A percentile compares a stretch with the other conserved stretches of the same genome.
Evolutionary conservation across 2,113 vertebrate genomes (phyloP).

Genomic region (Paedocypris sp.): DNA sequence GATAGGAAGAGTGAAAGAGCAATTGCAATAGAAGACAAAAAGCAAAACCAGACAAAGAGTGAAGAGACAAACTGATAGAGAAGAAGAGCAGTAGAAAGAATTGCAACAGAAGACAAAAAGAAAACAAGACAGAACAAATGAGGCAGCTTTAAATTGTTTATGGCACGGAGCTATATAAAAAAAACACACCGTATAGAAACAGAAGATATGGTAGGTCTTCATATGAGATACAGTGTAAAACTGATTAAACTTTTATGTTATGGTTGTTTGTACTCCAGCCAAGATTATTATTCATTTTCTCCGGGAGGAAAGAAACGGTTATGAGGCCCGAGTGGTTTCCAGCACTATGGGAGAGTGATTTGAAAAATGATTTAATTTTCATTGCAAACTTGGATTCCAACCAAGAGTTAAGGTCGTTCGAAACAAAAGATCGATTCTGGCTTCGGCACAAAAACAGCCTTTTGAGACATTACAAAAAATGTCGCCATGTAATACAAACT

Average conservation of each 20-base stretch:
- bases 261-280: background rate
- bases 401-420: background rate
- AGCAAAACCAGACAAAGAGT: too few species aligned
- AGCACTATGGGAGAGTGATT: background rate
- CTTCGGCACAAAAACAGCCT: background rate
- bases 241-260: background rate
- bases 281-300: background rate
- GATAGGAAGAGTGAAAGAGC: too few species aligned
- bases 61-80: too few species aligned
- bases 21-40: too few species aligned
- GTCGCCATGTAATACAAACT: background rate
- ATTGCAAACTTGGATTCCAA: background rate
- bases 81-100: too few species aligned
- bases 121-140: too few species aligned
- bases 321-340: background rate
- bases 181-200: background rate
- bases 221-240: too few species aligned
- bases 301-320: background rate
- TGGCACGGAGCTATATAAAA: too few species aligned
- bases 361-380: background rate
- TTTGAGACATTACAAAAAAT: too few species aligned
- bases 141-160: too few species aligned
- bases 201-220: too few species aligned
- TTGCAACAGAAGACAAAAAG: too few species aligned
- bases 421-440: background rate